Percentiles rank a stretch among this genome's conserved stretches.
Conservation (phyloP, 2,113 vertebrate genomes). For the Notarius quadriscutis region DNA sequence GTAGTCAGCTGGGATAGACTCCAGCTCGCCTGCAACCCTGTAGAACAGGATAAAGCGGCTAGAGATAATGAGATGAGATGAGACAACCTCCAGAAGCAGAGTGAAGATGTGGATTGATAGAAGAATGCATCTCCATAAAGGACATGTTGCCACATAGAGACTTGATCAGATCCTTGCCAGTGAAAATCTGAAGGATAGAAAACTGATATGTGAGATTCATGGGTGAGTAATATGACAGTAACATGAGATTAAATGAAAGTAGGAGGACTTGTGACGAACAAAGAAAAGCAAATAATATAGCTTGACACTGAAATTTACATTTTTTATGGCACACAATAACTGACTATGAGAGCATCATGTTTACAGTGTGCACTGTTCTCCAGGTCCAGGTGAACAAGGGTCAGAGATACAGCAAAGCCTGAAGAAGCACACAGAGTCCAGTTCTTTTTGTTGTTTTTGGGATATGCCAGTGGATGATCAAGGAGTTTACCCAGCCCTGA, state of each 20-base stretch:
- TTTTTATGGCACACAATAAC: neutral
- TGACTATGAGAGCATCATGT: constrained; percentile 27
- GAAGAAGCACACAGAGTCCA: constrained; percentile 10
- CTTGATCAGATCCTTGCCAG: neutral
- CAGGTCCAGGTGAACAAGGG: constrained; percentile 27
- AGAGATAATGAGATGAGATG: no score
- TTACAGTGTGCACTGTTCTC: constrained; percentile 19
- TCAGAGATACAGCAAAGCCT: neutral
- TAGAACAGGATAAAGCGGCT: no score
- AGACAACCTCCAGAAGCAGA: constrained; percentile 21
- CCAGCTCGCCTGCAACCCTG: no score
- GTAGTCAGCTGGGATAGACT: no score
- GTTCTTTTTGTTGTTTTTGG: neutral
- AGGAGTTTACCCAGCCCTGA: constrained; percentile 2
- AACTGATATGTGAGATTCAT: neutral
- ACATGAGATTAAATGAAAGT: neutral
- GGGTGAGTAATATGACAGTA: neutral
- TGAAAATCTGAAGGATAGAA: constrained; percentile 8
- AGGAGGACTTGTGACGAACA: neutral
- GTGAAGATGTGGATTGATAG: constrained; percentile 3
- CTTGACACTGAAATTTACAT: neutral
- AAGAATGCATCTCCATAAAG: constrained; percentile 11
- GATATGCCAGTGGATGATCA: constrained; percentile 17
- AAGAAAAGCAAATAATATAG: neutral
- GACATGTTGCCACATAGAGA: constrained; percentile 1